A percentile compares a stretch with the other conserved stretches of the same genome.
Conservation (phyloP, 2,888 invertebrate genomes). For the Eupithecia subumbrata region DNA sequence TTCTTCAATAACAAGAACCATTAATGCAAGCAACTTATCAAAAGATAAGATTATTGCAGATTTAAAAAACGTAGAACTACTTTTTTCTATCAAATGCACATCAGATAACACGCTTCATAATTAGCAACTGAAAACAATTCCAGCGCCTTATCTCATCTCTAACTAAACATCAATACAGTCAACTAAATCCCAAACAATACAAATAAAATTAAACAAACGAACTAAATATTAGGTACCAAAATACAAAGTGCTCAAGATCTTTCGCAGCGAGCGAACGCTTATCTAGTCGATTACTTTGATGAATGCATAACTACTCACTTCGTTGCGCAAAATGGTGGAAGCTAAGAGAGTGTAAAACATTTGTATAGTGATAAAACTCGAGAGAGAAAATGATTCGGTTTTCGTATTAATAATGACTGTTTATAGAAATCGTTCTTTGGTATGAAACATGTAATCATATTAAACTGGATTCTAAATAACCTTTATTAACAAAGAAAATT, state of each 20-base stretch:
- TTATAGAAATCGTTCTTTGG: neutral
- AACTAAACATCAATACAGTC: neutral
- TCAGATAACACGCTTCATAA: neutral
- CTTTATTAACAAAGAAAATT: too few species aligned
- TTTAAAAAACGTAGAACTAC: too few species aligned
- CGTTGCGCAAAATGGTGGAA: conserved; percentile 35
- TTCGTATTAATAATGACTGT: neutral
- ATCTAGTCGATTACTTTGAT: conserved; percentile 72
- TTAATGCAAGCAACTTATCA: too few species aligned
- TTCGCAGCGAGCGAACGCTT: conserved; percentile 54
- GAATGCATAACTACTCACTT: conserved; percentile 61
- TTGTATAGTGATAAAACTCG: neutral
- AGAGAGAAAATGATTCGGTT: neutral
- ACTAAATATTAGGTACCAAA: neutral
- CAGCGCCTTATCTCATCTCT: neutral
- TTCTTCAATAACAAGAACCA: too few species aligned
- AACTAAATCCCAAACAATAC: neutral
- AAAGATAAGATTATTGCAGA: too few species aligned
- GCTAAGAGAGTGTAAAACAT: conserved; percentile 1
- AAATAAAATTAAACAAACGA: conserved; percentile 5
- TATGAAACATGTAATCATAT: too few species aligned
- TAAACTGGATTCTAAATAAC: too few species aligned
- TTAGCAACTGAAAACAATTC: neutral
- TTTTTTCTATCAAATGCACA: neutral
- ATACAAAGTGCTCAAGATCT: conserved; percentile 46